phyloP scores from a whole-genome alignment of 2,113 vertebrate genomes.

The Numida meleagris region DNA sequence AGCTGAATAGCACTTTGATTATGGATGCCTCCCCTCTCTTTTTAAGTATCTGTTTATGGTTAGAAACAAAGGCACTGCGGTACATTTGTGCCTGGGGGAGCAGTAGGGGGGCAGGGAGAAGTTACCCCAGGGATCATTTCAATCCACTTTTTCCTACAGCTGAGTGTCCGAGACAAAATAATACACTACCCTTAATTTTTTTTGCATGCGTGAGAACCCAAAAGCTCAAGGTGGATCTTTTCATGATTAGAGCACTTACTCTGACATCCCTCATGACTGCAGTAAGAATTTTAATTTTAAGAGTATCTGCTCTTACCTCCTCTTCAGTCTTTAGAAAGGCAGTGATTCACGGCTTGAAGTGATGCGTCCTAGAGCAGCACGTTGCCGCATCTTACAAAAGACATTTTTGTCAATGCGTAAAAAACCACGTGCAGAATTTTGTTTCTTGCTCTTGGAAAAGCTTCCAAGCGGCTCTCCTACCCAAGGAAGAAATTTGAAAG shows the following conservation, averaged over 20 bases:
- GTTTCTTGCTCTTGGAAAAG: constrained; percentile 9
- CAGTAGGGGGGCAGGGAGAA: neutral
- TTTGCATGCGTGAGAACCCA: neutral
- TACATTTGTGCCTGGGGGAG: neutral
- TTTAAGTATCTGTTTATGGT: neutral
- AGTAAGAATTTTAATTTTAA: constrained; percentile 24
- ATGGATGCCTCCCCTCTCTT: neutral
- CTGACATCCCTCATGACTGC: neutral
- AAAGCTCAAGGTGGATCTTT: neutral
- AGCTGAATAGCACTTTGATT: neutral
- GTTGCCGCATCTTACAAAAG: neutral
- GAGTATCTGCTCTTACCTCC: constrained; percentile 17
- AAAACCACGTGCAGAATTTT: constrained; percentile 5
- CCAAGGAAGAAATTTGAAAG: constrained; percentile 3
- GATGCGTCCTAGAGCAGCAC: neutral
- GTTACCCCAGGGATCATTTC: neutral
- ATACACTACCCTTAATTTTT: neutral
- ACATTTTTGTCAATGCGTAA: constrained; percentile 29
- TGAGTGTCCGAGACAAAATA: neutral
- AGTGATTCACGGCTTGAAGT: constrained; percentile 30
- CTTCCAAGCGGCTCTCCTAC: neutral
- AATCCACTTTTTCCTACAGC: neutral
- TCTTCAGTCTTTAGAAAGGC: constrained; percentile 1
- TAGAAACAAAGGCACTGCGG: neutral
- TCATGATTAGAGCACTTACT: neutral